Percentiles rank a stretch among this genome's conserved stretches.
Evolutionary conservation across 2,113 vertebrate species (phyloP).

Genomic region (Chaenocephalus aceratus): DNA sequence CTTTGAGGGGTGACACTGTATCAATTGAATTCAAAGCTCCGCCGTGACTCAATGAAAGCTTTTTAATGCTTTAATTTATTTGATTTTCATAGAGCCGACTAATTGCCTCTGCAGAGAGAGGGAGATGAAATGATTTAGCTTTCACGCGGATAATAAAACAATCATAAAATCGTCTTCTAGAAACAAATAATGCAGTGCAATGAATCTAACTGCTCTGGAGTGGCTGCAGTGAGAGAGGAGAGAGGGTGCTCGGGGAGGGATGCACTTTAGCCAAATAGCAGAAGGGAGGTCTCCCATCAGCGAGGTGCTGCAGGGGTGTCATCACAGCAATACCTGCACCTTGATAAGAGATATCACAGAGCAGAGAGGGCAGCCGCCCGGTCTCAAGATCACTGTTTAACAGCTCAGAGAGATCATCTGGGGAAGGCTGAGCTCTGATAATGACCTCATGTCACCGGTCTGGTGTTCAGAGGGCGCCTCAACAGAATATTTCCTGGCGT

Average conservation of each 20-base stretch:
- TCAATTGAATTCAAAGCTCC: slow-evolving; percentile 33
- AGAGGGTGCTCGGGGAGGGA: slow-evolving; percentile 54
- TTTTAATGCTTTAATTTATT: slow-evolving; percentile 64
- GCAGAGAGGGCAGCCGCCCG: slow-evolving; percentile 13
- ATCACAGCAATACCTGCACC: slow-evolving; percentile 26
- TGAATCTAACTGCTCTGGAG: slow-evolving; percentile 60
- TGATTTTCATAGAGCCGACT: slow-evolving; percentile 58
- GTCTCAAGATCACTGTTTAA: slow-evolving; percentile 20
- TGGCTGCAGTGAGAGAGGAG: slow-evolving; percentile 38
- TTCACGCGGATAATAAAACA: slow-evolving; percentile 60
- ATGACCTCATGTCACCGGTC: background rate
- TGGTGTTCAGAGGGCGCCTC: background rate
- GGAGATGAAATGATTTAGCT: slow-evolving; percentile 51
- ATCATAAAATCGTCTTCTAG: slow-evolving; percentile 64
- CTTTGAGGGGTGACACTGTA: background rate
- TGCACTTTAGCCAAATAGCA: slow-evolving; percentile 45
- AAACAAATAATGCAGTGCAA: slow-evolving; percentile 47
- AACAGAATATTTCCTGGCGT: no score
- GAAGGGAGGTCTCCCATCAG: slow-evolving; percentile 40
- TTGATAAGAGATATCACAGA: slow-evolving; percentile 40
- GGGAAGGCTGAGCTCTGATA: background rate
- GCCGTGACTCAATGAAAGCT: slow-evolving; percentile 43
- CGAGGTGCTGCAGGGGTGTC: slow-evolving; percentile 31
- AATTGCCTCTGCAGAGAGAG: slow-evolving; percentile 61
- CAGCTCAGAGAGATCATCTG: slow-evolving; percentile 10